These are phyloP conservation scores for Misgurnus mizolepis DNA, from an alignment of 2,113 vertebrate species.

Conservation along the genomic window DNA sequence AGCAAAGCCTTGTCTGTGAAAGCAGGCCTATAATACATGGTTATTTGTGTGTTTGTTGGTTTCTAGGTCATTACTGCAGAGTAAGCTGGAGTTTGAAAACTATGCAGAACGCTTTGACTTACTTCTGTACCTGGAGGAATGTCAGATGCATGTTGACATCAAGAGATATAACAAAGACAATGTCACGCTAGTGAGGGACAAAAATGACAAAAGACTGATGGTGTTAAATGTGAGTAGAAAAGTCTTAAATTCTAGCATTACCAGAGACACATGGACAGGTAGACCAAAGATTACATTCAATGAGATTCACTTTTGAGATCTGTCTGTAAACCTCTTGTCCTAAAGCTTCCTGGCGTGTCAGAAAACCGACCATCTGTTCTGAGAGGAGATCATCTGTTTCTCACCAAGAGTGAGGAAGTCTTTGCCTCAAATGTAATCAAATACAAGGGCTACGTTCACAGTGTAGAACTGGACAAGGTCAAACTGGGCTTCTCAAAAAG, in stretches of 20 bases:
- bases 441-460: conserved; percentile 71
- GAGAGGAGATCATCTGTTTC: conserved; percentile 83
- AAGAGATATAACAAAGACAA: conserved; percentile 82
- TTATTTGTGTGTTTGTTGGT: background rate
- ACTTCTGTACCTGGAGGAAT: conserved; percentile 87
- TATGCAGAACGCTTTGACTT: conserved; percentile 79
- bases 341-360: conserved; percentile 73
- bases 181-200: conserved; percentile 74
- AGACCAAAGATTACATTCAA: background rate
- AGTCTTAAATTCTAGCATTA: background rate
- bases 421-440: background rate
- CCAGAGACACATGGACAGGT: background rate
- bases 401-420: conserved; percentile 56
- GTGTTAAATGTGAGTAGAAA: conserved; percentile 75
- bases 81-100: conserved; percentile 71
- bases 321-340: background rate
- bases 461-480: background rate
- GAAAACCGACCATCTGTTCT: conserved; percentile 92
- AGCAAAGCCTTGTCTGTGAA: no score
- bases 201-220: conserved; percentile 63
- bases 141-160: conserved; percentile 89
- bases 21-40: no score
- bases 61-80: conserved; percentile 68
- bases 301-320: background rate
- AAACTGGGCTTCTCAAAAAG: conserved; percentile 78